Percentiles rank a stretch among this genome's conserved stretches.
Conservation (phyloP, 2,113 vertebrate species). For the Otis tarda region DNA sequence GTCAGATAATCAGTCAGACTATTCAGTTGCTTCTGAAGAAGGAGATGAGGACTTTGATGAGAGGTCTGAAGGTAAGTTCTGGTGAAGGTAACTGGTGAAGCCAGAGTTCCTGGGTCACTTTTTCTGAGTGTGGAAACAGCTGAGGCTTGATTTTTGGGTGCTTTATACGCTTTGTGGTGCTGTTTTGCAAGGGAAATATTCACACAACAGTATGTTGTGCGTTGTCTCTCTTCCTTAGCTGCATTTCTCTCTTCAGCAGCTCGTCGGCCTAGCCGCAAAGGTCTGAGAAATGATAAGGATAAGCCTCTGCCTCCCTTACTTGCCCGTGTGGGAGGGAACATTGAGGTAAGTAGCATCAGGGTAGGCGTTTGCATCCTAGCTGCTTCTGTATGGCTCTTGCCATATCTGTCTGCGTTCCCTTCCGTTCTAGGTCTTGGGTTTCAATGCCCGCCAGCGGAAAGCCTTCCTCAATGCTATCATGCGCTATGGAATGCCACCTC, state of each 20-base stretch:
- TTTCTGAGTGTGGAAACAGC: not conserved
- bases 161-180: fast-evolving
- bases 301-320: conserved; percentile 94
- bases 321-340: conserved; percentile 97
- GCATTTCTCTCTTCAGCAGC: conserved; percentile 76
- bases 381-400: not conserved
- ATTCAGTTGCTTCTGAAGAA: conserved; percentile 97
- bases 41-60: conserved; percentile 98
- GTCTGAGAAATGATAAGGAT: conserved; percentile 95
- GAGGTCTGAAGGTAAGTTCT: conserved; percentile 87
- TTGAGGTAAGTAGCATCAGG: conserved; percentile 80
- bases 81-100: not conserved
- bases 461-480: conserved; percentile 98
- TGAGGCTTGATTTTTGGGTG: not conserved
- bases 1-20: conserved; percentile 98
- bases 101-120: not conserved
- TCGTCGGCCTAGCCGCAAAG: conserved; percentile 92
- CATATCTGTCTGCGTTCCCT: not conserved
- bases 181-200: not conserved
- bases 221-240: not conserved
- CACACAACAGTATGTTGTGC: not conserved
- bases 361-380: not conserved
- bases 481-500: conserved; percentile 98
- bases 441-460: conserved; percentile 96
- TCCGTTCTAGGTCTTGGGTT: conserved; percentile 86